A percentile compares a stretch with the other conserved stretches of the same genome.
Conservation (phyloP, 2,888 invertebrate species). For the Cephus sareptanus region DNA sequence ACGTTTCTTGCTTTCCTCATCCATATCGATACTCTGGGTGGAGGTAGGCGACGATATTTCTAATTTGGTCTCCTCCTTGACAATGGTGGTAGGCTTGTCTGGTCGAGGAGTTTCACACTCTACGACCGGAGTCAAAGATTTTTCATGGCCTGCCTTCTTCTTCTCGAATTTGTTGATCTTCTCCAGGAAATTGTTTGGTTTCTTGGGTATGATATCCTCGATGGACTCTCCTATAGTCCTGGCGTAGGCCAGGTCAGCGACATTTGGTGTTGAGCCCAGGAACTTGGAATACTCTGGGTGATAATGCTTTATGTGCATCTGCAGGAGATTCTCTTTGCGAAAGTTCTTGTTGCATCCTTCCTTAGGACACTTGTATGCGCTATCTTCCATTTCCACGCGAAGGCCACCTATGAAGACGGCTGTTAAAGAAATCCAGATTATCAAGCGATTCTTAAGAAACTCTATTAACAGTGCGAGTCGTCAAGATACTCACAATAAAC, state of each 20-base stretch:
- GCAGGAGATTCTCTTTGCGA: conserved; percentile 88
- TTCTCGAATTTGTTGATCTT: conserved; percentile 63
- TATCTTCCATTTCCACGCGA: conserved; percentile 76
- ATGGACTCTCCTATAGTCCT: conserved; percentile 76
- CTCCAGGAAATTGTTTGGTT: conserved; percentile 61
- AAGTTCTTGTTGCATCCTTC: conserved; percentile 90
- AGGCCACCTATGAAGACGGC: conserved; percentile 61
- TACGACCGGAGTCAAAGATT: conserved; percentile 22
- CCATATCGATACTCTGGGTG: conserved; percentile 42
- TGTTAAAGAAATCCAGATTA: conserved; percentile 64
- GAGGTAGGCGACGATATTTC: conserved; percentile 47
- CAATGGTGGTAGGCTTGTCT: conserved; percentile 3
- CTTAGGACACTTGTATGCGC: conserved; percentile 77
- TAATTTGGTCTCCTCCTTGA: conserved; percentile 46
- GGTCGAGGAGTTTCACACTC: conserved; percentile 6
- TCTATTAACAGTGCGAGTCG: background rate
- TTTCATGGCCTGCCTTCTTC: conserved; percentile 39
- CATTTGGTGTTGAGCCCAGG: conserved; percentile 85
- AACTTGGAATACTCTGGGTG: conserved; percentile 83
- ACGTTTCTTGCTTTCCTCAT: conserved; percentile 42
- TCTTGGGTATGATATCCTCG: conserved; percentile 64
- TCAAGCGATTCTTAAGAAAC: background rate
- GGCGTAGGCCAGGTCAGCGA: conserved; percentile 86
- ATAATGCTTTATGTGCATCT: conserved; percentile 96
- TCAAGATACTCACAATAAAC: conserved; percentile 50